Percentiles rank a stretch among this genome's conserved stretches.
Evolutionary conservation across 2,888 invertebrate species (phyloP).

Genomic region (Pomacea canaliculata): DNA sequence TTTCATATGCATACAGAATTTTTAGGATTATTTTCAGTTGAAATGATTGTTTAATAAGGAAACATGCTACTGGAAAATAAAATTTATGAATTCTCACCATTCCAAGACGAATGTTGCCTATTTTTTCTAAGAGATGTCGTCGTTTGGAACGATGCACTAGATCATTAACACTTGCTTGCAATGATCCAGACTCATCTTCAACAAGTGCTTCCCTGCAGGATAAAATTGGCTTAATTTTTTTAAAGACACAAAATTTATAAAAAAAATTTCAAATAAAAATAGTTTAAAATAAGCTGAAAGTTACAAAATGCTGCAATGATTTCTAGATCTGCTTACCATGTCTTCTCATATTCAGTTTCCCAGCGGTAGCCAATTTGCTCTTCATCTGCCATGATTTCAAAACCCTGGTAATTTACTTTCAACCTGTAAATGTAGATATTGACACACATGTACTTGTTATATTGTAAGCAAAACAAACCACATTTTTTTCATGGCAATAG

Average conservation of each 20-base stretch:
- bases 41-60: too few relatives aligned
- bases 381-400: slow-evolving; percentile 55
- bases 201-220: slow-evolving; percentile 86
- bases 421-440: too few relatives aligned
- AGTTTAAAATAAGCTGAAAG: too few relatives aligned
- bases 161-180: slow-evolving; percentile 91
- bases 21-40: too few relatives aligned
- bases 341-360: slow-evolving; percentile 73
- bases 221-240: slow-evolving; percentile 6
- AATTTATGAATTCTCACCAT: slow-evolving; percentile 73
- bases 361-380: slow-evolving; percentile 71
- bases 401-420: background rate
- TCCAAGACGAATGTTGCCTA: slow-evolving; percentile 85
- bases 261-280: background rate
- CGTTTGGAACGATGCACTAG: slow-evolving; percentile 91
- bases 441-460: too few relatives aligned
- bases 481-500: too few relatives aligned
- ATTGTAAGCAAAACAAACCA: too few relatives aligned
- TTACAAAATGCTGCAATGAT: too few relatives aligned
- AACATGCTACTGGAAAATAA: too few relatives aligned
- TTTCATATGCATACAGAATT: too few relatives aligned
- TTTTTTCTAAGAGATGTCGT: slow-evolving; percentile 69
- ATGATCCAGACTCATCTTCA: slow-evolving; percentile 93
- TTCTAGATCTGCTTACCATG: slow-evolving; percentile 62
- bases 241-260: background rate